These are phyloP conservation scores for Pocillopora damicornis DNA, from an alignment of 64 coral and sea anemone genomes.

Conservation along the genomic window DNA sequence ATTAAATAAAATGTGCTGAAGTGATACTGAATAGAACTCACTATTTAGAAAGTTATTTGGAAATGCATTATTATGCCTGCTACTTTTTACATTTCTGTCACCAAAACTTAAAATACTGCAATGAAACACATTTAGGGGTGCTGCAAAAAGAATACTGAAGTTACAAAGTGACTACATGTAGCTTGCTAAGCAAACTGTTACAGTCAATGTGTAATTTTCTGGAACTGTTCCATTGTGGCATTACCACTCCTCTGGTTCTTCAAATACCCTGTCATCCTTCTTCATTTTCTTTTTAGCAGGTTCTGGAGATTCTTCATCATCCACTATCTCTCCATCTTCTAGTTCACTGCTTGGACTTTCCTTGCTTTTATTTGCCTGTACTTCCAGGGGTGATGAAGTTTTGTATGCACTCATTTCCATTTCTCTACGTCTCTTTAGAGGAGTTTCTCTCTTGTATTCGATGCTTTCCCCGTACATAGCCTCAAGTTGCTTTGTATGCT, in stretches of 20 bases:
- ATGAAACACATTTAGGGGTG: no score
- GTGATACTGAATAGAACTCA: no score
- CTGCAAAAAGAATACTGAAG: no score
- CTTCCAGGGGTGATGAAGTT: slow-evolving; percentile 28
- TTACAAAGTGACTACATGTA: not conserved
- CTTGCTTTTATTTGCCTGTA: slow-evolving; percentile 2
- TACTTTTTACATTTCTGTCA: no score
- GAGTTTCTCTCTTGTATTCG: not conserved
- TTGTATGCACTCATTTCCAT: slow-evolving; percentile 19
- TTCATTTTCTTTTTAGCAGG: slow-evolving; percentile 74
- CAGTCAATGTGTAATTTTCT: not conserved
- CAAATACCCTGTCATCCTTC: slow-evolving; percentile 73
- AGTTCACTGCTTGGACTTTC: slow-evolving; percentile 35
- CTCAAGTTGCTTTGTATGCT: slow-evolving; percentile 27
- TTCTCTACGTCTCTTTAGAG: slow-evolving; percentile 19
- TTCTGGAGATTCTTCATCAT: slow-evolving; percentile 66
- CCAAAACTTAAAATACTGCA: no score
- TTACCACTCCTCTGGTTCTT: slow-evolving; percentile 83
- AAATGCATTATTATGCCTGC: no score
- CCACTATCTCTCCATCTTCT: slow-evolving; percentile 89
- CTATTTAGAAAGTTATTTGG: no score
- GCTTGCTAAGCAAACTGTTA: no score
- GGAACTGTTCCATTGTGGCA: no score
- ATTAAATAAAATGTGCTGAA: no score
- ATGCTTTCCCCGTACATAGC: not conserved